Base-by-base conservation (phyloP, 2,797 vertebrate species). In the Oophaga sylvatica region DNA sequence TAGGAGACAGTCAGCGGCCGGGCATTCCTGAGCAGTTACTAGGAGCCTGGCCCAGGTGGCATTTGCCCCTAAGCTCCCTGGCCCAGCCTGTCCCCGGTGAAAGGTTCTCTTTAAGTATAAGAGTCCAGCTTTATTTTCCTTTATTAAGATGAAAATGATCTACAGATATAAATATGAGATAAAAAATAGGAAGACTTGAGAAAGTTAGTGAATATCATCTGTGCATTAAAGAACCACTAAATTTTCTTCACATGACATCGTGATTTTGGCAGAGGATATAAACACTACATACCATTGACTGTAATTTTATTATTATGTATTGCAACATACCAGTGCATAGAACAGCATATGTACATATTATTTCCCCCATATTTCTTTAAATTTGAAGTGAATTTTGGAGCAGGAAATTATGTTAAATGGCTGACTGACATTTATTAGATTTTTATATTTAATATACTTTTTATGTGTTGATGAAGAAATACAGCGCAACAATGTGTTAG, bases 281-380 rank as follows among this genome's bases (percentile, higher is more conserved):
- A 87, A 48, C 45, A 62, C 60, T 71, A 79, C 63, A 79, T 62
- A 70, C 62, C 45, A 41, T 19, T 67, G 41, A 77, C 57, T 87
- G 41, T 71, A 60, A 68, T 87, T 82, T 76, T 83, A 78, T 87
- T 19, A 87, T 78, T 77, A 87, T 67, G 60, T 87, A 83, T 82
- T 82, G 80, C 80, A 77, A 82, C 71, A 82, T 87, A 83, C 81
- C 87, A 87, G 81, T 84, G 71, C 75, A 80, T 12, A 83, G 83
- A 84, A 77, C 70, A 63, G 57, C 83, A 65, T 63, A 57, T 76
- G 83, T 48, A 76, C n/a, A 29, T 22, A 76, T 84, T 76, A 63
- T 60, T 76, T 76, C 75, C 11, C 22, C 57, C 20, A 84, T 84
- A 84, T 84, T 75, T 84, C 83, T 13, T 62, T 60, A 63, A 45